phyloP scores from a whole-genome alignment of 2,797 vertebrate genomes.

The Natrix natrix region DNA sequence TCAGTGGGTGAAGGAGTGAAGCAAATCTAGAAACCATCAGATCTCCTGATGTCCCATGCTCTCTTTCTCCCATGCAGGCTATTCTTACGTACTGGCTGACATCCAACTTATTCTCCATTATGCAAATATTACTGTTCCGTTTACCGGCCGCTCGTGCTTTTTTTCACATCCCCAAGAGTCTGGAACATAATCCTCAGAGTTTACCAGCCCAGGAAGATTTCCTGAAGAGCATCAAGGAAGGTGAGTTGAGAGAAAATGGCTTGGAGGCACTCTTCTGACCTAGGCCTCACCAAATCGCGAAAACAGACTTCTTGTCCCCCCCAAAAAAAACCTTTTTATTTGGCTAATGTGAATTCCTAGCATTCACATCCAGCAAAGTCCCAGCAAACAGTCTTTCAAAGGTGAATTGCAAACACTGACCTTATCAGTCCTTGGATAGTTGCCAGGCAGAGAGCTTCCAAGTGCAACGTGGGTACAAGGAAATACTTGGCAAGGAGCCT shows the following conservation, averaged over 20 bases:
- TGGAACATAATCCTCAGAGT: constrained; percentile 65
- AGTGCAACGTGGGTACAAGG: too few relatives aligned
- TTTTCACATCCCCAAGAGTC: constrained; percentile 76
- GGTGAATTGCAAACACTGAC: too few relatives aligned
- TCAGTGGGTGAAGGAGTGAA: not conserved
- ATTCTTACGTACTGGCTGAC: constrained; percentile 90
- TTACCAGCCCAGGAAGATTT: constrained; percentile 75
- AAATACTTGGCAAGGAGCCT: too few relatives aligned
- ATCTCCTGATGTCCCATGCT: not conserved
- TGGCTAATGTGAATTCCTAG: too few relatives aligned
- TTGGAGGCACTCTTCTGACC: too few relatives aligned
- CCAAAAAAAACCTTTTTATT: too few relatives aligned
- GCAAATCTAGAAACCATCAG: not conserved
- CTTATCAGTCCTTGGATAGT: too few relatives aligned
- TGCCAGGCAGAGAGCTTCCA: too few relatives aligned
- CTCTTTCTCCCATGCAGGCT: constrained; percentile 67
- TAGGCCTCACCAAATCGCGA: too few relatives aligned
- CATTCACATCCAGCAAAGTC: too few relatives aligned
- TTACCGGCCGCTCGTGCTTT: constrained; percentile 73
- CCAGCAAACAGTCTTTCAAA: too few relatives aligned
- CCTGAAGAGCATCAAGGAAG: constrained; percentile 76
- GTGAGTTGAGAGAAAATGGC: constrained; percentile 54
- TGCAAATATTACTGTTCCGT: constrained; percentile 80
- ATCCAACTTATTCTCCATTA: constrained; percentile 84
- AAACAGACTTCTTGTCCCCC: too few relatives aligned